Evolutionary conservation across 2,113 vertebrate species (phyloP).

Genomic region (Pipra filicauda): DNA sequence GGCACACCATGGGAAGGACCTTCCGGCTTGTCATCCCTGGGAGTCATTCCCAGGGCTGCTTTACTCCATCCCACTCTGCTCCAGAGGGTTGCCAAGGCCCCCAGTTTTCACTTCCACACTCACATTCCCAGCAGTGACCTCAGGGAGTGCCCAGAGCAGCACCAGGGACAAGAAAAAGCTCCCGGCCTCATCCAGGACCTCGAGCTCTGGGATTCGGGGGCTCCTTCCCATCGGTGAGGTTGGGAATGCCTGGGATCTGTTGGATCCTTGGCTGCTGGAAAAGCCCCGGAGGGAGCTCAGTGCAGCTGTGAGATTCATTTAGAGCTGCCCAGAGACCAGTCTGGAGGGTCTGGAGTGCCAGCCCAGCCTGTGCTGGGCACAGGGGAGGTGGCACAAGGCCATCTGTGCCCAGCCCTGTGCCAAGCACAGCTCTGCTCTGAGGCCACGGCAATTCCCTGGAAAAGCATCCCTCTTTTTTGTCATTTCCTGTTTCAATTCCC

Average conservation of each 20-base stretch:
- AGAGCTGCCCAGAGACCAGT: background rate
- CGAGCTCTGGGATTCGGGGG: background rate
- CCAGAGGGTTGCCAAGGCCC: background rate
- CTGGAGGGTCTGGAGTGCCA: background rate
- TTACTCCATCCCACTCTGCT: background rate
- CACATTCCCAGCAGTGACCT: background rate
- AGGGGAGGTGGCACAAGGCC: background rate
- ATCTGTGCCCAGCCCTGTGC: background rate
- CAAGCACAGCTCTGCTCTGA: background rate
- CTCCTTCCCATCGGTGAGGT: background rate
- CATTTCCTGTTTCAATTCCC: background rate
- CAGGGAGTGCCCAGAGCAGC: background rate
- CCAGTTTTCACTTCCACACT: background rate
- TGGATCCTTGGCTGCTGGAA: background rate
- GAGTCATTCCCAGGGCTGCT: background rate
- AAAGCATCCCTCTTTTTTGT: background rate
- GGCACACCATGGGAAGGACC: background rate
- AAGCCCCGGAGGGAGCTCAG: background rate
- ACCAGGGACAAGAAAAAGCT: background rate
- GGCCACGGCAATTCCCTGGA: background rate
- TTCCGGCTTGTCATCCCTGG: background rate
- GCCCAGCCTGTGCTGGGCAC: background rate
- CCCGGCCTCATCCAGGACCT: background rate
- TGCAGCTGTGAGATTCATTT: background rate
- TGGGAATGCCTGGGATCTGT: background rate